Percentiles rank a stretch among this genome's conserved stretches.
Conservation (phyloP, 2,797 vertebrate genomes). For the Acrossocheilus fasciatus region DNA sequence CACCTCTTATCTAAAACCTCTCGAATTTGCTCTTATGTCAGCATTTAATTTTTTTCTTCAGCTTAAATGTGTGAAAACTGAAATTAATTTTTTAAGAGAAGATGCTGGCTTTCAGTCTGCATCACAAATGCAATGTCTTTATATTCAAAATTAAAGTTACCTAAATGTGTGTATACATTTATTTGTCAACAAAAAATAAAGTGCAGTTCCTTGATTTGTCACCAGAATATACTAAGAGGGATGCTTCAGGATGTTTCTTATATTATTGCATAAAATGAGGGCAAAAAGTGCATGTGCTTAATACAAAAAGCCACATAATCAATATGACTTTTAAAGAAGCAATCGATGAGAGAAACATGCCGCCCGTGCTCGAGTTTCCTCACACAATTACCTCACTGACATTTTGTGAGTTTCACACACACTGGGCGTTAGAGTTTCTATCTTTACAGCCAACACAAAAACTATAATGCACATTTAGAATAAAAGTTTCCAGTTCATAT, state of each 20-base stretch:
- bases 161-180: background rate
- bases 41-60: background rate
- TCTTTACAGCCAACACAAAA: constrained; percentile 7
- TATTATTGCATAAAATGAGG: background rate
- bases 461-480: background rate
- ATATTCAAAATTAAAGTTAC: background rate
- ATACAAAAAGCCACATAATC: background rate
- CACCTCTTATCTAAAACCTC: constrained; percentile 23
- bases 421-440: background rate
- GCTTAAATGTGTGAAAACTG: background rate
- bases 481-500: background rate
- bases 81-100: background rate
- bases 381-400: constrained; percentile 21
- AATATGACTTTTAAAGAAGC: constrained; percentile 16
- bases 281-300: background rate
- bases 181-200: background rate
- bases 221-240: background rate
- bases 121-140: background rate
- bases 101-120: background rate
- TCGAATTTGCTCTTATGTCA: constrained; percentile 9
- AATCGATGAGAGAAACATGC: constrained; percentile 1
- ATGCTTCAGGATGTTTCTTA: background rate
- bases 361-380: constrained; percentile 14
- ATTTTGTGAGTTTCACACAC: constrained; percentile 40
- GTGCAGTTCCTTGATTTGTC: background rate